Evolutionary conservation across 2,797 vertebrate genomes (phyloP), one percentile per base, ranked within the genome.

Genomic region (Acipenser ruthenus): DNA sequence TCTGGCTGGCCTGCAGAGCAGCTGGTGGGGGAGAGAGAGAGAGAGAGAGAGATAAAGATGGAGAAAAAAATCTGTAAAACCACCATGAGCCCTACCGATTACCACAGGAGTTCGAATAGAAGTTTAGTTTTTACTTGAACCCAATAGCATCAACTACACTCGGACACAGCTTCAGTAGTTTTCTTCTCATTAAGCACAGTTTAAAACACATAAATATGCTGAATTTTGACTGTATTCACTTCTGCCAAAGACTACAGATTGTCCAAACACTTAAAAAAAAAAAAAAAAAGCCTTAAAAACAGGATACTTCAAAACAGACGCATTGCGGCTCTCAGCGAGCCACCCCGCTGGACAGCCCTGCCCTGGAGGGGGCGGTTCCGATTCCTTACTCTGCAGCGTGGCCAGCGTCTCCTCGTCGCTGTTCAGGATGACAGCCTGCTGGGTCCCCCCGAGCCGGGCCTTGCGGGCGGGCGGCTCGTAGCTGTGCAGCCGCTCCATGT

Each of bases 401-500:
- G 94, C 90, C 74, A 98, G 81, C 0, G 94, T 90, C 72, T 98
- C 95, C 9, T 97, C 94, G 0, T 94, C 93, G 0, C 93, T 92
- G 72, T 94, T 96, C 47, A 97, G 84, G 50, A 98, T 91, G 78
- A 98, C 92, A 67, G 95, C 93, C 80, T 96, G 93, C 63, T 90
- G 89, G 37, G 89, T 73, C 6, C 71, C 51, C 58, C 77, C 50
- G 0, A 78, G 66, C 0, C 85, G 77, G 63, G 73, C 71, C 8
- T 89, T 83, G 6, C 84, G 76, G 1, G 83, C 65, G 0, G 75
- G 67, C 49, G 87, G 85, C 15, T 95, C 93, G 0, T 89, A 87
- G 72, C 83, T 93, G 80, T 99, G 97, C 68, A 99, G 90, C 67
- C 96, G 88, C 80, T 99, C 94, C 84, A 92, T 93, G 79, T 99